Conservation (phyloP, 2,888 invertebrate species). For the Acronicta alni region DNA sequence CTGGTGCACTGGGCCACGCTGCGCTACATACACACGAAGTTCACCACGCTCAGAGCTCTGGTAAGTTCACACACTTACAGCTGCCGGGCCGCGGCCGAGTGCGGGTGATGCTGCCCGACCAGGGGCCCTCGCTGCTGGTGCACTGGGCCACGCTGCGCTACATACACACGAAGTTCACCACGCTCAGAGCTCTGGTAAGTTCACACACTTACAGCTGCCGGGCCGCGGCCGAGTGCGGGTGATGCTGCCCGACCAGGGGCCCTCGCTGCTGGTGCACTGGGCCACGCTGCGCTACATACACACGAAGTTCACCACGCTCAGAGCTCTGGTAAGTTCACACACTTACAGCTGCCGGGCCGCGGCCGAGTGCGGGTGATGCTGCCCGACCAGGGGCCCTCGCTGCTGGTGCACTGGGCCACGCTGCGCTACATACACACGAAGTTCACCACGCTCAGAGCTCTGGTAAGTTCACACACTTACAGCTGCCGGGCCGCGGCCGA, state of each 20-base stretch:
- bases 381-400: conserved; percentile 77
- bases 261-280: conserved; percentile 82
- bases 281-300: conserved; percentile 85
- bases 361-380: no score
- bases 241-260: conserved; percentile 91
- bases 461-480: no score
- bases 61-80: conserved; percentile 33
- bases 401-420: conserved; percentile 82
- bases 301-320: conserved; percentile 74
- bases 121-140: conserved; percentile 86
- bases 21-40: conserved; percentile 82
- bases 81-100: conserved; percentile 81
- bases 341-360: no score
- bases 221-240: conserved; percentile 86
- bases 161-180: conserved; percentile 82
- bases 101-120: conserved; percentile 90
- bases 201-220: conserved; percentile 57
- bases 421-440: conserved; percentile 84
- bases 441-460: conserved; percentile 69
- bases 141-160: conserved; percentile 85
- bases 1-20: conserved; percentile 85
- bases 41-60: conserved; percentile 65
- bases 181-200: conserved; percentile 13
- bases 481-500: no score
- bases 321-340: no score